Conservation (phyloP, 2,888 invertebrate species). For the Sarcophaga rosellei region DNA sequence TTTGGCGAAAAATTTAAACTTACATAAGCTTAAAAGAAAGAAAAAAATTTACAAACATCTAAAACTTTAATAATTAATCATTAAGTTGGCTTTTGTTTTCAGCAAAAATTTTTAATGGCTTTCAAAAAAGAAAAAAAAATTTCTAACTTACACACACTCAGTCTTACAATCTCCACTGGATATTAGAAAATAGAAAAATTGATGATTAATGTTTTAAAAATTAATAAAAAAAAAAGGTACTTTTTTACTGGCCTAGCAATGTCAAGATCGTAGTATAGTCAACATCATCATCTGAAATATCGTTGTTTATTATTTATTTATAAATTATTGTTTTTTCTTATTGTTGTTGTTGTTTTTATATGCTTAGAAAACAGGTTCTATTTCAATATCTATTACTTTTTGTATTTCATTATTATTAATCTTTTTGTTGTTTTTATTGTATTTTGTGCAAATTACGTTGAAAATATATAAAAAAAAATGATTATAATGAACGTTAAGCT, state of each 20-base stretch:
- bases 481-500: conserved; percentile 74
- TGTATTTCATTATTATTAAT: not conserved
- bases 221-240: not conserved
- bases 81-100: not conserved
- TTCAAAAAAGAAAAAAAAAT: not conserved
- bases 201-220: not conserved
- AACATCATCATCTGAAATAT: conserved; percentile 25
- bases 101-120: not conserved
- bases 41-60: not conserved
- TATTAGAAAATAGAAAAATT: not conserved
- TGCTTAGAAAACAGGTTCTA: conserved; percentile 64
- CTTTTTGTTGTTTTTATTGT: conserved; percentile 19
- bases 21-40: not conserved
- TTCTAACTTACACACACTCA: too few relatives aligned
- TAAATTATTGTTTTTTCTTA: conserved; percentile 15
- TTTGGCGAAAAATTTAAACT: not conserved
- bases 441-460: conserved; percentile 62
- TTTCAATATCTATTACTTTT: conserved; percentile 1
- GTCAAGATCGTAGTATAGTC: not conserved
- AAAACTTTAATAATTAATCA: not conserved
- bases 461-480: not conserved
- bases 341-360: conserved; percentile 2
- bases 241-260: not conserved
- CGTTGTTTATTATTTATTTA: conserved; percentile 58
- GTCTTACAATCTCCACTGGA: not conserved